Conservation (phyloP, 2,888 invertebrate species). For the Chesias legatella region DNA sequence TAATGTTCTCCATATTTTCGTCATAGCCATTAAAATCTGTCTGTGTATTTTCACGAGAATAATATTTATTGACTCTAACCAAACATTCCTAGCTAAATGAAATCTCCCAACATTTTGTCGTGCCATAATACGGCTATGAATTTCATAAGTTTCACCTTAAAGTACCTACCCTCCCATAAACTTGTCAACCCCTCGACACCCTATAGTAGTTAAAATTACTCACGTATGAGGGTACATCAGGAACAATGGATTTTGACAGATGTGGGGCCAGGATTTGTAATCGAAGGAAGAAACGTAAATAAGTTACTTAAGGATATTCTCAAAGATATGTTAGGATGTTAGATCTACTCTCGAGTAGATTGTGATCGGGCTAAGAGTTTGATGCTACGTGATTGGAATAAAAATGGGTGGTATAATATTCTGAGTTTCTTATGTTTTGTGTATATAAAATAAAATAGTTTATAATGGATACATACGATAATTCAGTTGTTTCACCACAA, state of each 20-base stretch:
- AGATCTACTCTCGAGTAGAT: too few species aligned
- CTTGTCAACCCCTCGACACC: constrained; percentile 21
- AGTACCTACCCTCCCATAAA: constrained; percentile 19
- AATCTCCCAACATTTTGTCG: constrained; percentile 10
- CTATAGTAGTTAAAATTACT: constrained; percentile 21
- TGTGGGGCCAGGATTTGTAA: too few species aligned
- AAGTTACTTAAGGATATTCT: too few species aligned
- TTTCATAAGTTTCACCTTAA: constrained; percentile 18
- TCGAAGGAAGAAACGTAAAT: too few species aligned
- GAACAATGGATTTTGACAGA: constrained; percentile 11
- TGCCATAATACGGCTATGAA: constrained; percentile 18
- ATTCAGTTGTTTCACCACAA: too few species aligned
- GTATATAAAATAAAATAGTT: too few species aligned
- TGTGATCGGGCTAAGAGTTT: too few species aligned
- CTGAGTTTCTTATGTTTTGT: too few species aligned
- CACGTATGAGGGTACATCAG: constrained; percentile 18
- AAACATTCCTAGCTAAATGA: constrained; percentile 9
- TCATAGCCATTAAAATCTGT: background rate
- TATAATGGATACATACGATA: too few species aligned
- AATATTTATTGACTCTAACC: constrained; percentile 4
- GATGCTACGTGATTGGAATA: background rate
- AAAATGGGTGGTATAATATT: too few species aligned
- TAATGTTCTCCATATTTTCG: too few species aligned
- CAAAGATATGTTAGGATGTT: too few species aligned
- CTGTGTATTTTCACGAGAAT: background rate